Evolutionary conservation across 2,888 invertebrate species (phyloP).

Genomic region (Petrophora chlorosata): DNA sequence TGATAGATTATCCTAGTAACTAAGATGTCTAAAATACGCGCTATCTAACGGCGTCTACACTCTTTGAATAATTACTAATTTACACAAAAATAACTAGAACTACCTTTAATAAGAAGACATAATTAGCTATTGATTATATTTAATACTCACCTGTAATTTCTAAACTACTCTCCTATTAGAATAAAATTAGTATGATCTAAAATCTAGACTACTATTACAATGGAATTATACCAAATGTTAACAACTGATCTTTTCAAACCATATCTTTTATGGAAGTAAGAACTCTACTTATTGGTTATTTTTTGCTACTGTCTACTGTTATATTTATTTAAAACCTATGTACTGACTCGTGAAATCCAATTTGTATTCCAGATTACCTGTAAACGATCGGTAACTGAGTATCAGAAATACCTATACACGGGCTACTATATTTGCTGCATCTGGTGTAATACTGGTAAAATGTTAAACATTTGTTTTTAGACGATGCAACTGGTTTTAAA

Average conservation of each 20-base stretch:
- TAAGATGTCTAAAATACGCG: conserved; percentile 1
- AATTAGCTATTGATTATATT: conserved; percentile 2
- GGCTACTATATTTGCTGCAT: too few relatives aligned
- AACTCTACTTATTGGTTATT: conserved; percentile 11
- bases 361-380: conserved; percentile 66
- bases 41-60: too few relatives aligned
- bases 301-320: conserved; percentile 17
- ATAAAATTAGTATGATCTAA: conserved; percentile 7
- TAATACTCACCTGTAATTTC: conserved; percentile 9
- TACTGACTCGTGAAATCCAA: conserved; percentile 70
- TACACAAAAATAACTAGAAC: too few relatives aligned
- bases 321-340: conserved; percentile 26
- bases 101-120: conserved; percentile 15
- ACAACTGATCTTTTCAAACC: conserved; percentile 8
- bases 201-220: conserved; percentile 15
- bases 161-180: conserved; percentile 5
- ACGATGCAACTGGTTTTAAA: too few relatives aligned
- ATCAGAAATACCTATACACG: conserved; percentile 3
- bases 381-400: conserved; percentile 39
- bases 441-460: too few relatives aligned
- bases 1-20: conserved; percentile 10
- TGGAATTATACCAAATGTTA: conserved; percentile 10
- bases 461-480: too few relatives aligned
- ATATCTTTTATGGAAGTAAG: conserved; percentile 2
- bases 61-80: too few relatives aligned